A percentile compares a stretch with the other conserved stretches of the same genome.
Evolutionary conservation across 2,888 invertebrate species (phyloP).

Genomic region (Graphium colonna): DNA sequence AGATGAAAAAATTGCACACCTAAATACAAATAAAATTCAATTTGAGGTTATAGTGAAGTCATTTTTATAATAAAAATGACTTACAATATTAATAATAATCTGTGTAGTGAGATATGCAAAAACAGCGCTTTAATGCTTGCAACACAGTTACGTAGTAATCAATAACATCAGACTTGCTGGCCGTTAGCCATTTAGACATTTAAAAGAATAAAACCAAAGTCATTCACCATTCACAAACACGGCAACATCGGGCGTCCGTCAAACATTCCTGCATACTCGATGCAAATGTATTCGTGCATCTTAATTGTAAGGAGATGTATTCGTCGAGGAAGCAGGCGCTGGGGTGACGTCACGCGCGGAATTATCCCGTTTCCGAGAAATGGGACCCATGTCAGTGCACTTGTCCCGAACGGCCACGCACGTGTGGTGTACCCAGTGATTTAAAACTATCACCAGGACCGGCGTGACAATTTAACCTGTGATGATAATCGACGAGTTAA

Average conservation of each 20-base stretch:
- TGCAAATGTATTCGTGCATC: slow-evolving; percentile 11
- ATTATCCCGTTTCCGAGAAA: slow-evolving; percentile 73
- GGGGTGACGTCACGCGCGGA: slow-evolving; percentile 66
- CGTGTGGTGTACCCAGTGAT: slow-evolving; percentile 43
- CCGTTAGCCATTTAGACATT: background rate
- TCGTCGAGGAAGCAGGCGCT: slow-evolving; percentile 42
- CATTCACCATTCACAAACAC: background rate
- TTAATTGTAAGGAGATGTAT: slow-evolving; percentile 36
- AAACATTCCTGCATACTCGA: slow-evolving; percentile 10
- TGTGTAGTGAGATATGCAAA: too few relatives aligned
- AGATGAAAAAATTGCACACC: too few relatives aligned
- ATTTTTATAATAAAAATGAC: too few relatives aligned
- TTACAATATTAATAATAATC: too few relatives aligned
- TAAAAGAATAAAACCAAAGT: background rate
- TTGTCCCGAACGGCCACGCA: slow-evolving; percentile 61
- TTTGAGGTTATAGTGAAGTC: too few relatives aligned
- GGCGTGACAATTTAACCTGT: too few relatives aligned
- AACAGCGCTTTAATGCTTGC: too few relatives aligned
- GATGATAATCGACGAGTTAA: too few relatives aligned
- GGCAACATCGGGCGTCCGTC: slow-evolving; percentile 5
- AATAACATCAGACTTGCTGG: too few relatives aligned
- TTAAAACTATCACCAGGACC: too few relatives aligned
- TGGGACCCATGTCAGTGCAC: slow-evolving; percentile 63
- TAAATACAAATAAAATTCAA: too few relatives aligned
- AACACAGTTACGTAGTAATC: too few relatives aligned